phyloP scores from a whole-genome alignment of 2,797 vertebrate genomes.

The Sebastes hubbsi region DNA sequence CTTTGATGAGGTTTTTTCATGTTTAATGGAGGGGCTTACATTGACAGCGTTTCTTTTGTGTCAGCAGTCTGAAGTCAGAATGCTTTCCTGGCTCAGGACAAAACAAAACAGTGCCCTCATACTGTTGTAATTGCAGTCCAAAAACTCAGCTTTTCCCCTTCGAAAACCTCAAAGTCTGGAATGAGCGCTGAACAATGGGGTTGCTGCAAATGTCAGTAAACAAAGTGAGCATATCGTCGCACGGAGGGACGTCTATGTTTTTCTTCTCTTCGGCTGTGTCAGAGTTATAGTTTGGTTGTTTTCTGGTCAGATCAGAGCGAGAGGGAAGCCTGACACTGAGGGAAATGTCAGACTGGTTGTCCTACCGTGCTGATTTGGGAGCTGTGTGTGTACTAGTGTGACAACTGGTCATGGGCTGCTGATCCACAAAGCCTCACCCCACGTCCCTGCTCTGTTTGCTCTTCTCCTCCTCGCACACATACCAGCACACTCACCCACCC shows the following conservation, averaged over 20 bases:
- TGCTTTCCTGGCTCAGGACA: constrained; percentile 59
- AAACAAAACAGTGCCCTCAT: constrained; percentile 57
- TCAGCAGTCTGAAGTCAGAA: constrained; percentile 68
- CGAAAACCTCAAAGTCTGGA: constrained; percentile 51
- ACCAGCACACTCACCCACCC: constrained; percentile 14
- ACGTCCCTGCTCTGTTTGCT: constrained; percentile 66
- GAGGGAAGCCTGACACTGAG: constrained; percentile 52
- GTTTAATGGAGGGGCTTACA: constrained; percentile 58
- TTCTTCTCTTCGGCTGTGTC: constrained; percentile 29
- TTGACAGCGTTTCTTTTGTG: constrained; percentile 67
- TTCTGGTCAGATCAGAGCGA: constrained; percentile 52
- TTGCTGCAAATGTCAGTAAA: constrained; percentile 43
- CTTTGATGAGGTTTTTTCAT: constrained; percentile 73
- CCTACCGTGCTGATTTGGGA: constrained; percentile 52
- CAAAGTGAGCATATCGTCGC: constrained; percentile 17
- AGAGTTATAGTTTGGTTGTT: constrained; percentile 43
- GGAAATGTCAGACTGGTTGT: constrained; percentile 67
- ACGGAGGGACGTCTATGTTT: constrained; percentile 18
- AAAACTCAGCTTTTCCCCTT: constrained; percentile 31
- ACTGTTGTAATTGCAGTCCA: constrained; percentile 44
- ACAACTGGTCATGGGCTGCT: constrained; percentile 68
- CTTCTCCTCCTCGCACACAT: constrained; percentile 46
- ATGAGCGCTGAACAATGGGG: constrained; percentile 27
- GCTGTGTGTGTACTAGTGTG: constrained; percentile 37
- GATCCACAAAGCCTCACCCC: constrained; percentile 69